Base-by-base conservation (phyloP, 1,140 invertebrate species). In the Araneus ventricosus region DNA sequence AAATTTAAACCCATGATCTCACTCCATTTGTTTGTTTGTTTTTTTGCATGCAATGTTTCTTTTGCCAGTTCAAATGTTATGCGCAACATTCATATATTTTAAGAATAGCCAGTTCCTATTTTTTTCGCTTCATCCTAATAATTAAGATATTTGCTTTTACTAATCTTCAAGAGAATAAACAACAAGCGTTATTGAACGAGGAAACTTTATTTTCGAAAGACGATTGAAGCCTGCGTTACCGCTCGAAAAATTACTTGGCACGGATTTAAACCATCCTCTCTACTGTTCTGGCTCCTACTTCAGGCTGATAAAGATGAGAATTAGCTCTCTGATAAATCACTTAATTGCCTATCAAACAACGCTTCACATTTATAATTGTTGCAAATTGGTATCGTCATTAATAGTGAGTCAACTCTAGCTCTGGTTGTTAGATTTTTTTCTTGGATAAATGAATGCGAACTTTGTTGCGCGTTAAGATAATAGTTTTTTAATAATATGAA, bases 351-450 rank as follows among this genome's bases (percentile, higher is more conserved):
- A 67, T 27, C 27, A 67, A 67, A 67, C 63, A 67, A 67, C 10
- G 63, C n/a, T 10, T 10, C n/a, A 27, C 24, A 67, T 67, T 67
- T 10, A 67, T 67, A 67, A 67, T 67, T 67, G 63, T 27, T 67
- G 24, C 63, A 67, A n/a, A n/a, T n/a, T n/a, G 24, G n/a, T n/a
- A 67, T 67, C 63, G 27, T 67, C 63, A 67, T 67, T 67, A 67
- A n/a, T 27, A 67, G 63, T 67, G 63, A 27, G 63, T 67, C 63
- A 67, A 27, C n/a, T 67, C 24, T 67, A 8, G 24, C n/a, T n/a
- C 27, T n/a, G 0, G 4, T 27, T 30, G n/a, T n/a, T 30, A n/a
- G 27, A 67, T 5, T 27, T 67, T 67, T 67, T 5, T 3, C n/a
- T 2, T n/a, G 63, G 24, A 67, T 22, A 1, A n/a, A 67, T n/a